Conservation (phyloP, 2,888 invertebrate genomes). For the Nematopogon swammerdamellus region DNA sequence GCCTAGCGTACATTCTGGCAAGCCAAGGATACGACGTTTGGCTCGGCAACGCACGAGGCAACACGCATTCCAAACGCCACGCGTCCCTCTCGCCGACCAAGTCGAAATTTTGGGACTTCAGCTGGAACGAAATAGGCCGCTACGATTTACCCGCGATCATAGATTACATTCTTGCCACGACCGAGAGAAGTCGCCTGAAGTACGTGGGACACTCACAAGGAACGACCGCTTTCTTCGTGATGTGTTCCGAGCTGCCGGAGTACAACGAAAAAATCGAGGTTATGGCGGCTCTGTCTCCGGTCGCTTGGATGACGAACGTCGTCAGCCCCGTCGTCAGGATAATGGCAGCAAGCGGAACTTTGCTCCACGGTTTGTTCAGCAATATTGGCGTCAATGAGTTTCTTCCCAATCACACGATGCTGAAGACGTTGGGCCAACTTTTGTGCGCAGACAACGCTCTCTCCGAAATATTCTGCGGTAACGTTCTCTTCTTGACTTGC, state of each 20-base stretch:
- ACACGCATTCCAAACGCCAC: conserved; percentile 61
- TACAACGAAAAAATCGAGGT: conserved; percentile 53
- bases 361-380: conserved; percentile 20
- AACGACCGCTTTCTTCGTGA: conserved; percentile 56
- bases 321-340: conserved; percentile 28
- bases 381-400: conserved; percentile 60
- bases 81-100: conserved; percentile 26
- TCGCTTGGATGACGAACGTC: conserved; percentile 46
- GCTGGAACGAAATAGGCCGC: conserved; percentile 77
- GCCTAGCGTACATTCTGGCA: conserved; percentile 46
- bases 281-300: conserved; percentile 57
- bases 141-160: conserved; percentile 79
- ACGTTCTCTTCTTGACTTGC: conserved; percentile 54
- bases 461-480: conserved; percentile 53
- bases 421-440: conserved; percentile 33
- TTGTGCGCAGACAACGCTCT: conserved; percentile 40
- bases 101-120: conserved; percentile 63
- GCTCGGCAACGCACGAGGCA: conserved; percentile 78
- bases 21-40: conserved; percentile 70
- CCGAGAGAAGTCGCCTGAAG: conserved; percentile 49
- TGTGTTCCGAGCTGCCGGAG: conserved; percentile 48
- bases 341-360: conserved; percentile 21
- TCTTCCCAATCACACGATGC: conserved; percentile 53
- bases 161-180: conserved; percentile 59
- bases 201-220: conserved; percentile 75